Conservation (phyloP, 2,797 vertebrate genomes). For the Artibeus lituratus region DNA sequence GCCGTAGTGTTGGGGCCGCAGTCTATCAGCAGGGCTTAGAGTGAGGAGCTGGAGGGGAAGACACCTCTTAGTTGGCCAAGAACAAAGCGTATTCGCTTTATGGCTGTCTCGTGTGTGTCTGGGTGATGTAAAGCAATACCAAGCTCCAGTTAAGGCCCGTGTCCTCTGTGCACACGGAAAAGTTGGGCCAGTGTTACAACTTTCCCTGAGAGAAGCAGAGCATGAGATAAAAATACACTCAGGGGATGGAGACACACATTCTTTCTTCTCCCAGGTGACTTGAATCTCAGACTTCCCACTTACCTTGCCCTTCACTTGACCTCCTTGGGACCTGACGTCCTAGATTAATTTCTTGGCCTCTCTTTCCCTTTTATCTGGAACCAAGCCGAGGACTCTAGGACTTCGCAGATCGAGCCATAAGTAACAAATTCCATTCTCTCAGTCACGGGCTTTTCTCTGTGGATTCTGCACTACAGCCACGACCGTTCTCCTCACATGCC, state of each 20-base stretch:
- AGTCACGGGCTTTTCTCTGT: background rate
- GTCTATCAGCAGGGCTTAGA: background rate
- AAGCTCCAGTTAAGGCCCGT: no score
- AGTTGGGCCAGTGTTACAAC: background rate
- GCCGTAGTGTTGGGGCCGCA: background rate
- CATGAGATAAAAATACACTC: fast-evolving
- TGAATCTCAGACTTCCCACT: background rate
- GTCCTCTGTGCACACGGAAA: background rate
- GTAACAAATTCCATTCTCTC: background rate
- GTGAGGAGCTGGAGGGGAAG: background rate
- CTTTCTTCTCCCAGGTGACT: background rate
- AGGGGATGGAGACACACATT: fast-evolving
- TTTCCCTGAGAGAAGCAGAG: background rate
- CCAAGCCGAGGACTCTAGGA: background rate
- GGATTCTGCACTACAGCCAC: background rate
- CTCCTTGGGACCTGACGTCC: background rate
- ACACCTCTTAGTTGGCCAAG: background rate
- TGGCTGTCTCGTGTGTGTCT: background rate
- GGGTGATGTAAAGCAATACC: background rate
- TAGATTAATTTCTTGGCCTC: background rate
- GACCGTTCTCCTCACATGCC: background rate
- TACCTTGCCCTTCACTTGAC: background rate
- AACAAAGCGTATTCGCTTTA: background rate
- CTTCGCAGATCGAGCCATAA: background rate
- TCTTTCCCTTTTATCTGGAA: background rate